A percentile compares a stretch with the other conserved stretches of the same genome.
Conservation (phyloP, 1,140 invertebrate species). For the Apis laboriosa region DNA sequence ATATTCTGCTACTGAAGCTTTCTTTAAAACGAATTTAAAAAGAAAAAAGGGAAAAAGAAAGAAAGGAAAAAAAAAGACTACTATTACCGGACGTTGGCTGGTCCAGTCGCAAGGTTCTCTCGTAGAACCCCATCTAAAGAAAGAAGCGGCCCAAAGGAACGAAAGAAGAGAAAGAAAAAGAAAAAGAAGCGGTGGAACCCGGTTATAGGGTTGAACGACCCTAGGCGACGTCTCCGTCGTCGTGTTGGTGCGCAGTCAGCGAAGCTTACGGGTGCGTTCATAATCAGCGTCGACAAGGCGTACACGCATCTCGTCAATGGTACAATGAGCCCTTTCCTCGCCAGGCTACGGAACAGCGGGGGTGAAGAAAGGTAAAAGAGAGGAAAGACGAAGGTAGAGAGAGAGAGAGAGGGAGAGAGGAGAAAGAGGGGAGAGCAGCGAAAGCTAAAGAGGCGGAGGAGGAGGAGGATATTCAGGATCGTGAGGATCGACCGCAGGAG, state of each 20-base stretch:
- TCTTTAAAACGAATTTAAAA: neutral
- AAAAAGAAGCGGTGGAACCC: slow-evolving; percentile 36
- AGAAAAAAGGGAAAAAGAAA: neutral
- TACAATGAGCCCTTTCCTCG: slow-evolving; percentile 57
- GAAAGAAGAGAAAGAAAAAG: neutral
- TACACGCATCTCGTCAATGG: slow-evolving; percentile 63
- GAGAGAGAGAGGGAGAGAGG: neutral
- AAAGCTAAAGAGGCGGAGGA: slow-evolving; percentile 1
- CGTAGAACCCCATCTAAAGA: neutral
- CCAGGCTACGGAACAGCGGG: slow-evolving; percentile 20
- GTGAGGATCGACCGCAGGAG: slow-evolving; percentile 48
- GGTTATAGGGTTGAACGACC: slow-evolving; percentile 69
- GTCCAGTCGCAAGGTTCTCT: neutral
- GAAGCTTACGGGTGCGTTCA: slow-evolving; percentile 68
- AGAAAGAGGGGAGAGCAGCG: neutral
- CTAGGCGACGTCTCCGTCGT: slow-evolving; percentile 33
- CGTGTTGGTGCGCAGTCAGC: slow-evolving; percentile 59
- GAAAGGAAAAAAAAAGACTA: neutral
- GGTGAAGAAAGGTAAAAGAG: slow-evolving; percentile 3
- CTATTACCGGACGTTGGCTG: neutral
- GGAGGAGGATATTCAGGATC: slow-evolving; percentile 60
- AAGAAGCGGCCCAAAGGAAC: neutral
- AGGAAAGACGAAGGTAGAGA: slow-evolving; percentile 13
- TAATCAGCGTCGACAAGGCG: slow-evolving; percentile 71
- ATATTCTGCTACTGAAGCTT: no score